Evolutionary conservation across 1,140 invertebrate genomes (phyloP), one percentile per base, ranked within the genome.

Genomic region (Mercenaria mercenaria): DNA sequence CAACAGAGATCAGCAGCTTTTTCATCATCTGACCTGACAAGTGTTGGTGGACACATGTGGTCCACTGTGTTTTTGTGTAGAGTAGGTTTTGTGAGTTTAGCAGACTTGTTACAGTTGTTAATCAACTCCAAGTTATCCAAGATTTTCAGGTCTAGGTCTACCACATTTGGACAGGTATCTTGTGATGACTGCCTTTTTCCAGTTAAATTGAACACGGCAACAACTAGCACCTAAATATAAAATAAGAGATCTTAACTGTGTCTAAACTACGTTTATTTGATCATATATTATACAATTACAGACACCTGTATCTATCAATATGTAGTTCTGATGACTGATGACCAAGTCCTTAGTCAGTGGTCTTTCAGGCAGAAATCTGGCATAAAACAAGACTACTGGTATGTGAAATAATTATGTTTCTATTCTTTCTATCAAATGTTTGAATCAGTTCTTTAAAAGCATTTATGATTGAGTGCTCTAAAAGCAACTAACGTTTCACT

Each of bases 1-100:
- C 67, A 72, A 29, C 67, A 72, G 1, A 72, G 34, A 23, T 72
- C 67, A 39, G 32, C 67, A 39, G 67, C 67, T 72, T 72, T 72
- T 15, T 10, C 18, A 23, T 72, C 67, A 29, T 4, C 34, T 4
- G 67, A 72, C 29, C 34, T 1, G 10, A 72, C 67, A 4, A 37
- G 67, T 2, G 15, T 15, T 39, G 18, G 1, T 23, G 13, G 11
- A 72, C 67, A 72, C 3, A 32, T 8, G 18, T 72, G 34, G 20
- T 72, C 37, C 18, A 37, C 20, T 11, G 8, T 52, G 47, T 50
- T 56, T 18, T 56, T 56, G 20, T 52, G 32, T 11, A 79, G 34
- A 37, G 20, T 11, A 26, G 76, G 76, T 1, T 23, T 34, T 4
- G 50, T 56, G n/a, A 79, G 29, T 8, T n/a, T 39, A 4, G 76